A percentile compares a stretch with the other conserved stretches of the same genome.
These are phyloP conservation scores for Teleiodes luculella DNA, from an alignment of 2,888 invertebrate genomes.

Conservation along the genomic window DNA sequence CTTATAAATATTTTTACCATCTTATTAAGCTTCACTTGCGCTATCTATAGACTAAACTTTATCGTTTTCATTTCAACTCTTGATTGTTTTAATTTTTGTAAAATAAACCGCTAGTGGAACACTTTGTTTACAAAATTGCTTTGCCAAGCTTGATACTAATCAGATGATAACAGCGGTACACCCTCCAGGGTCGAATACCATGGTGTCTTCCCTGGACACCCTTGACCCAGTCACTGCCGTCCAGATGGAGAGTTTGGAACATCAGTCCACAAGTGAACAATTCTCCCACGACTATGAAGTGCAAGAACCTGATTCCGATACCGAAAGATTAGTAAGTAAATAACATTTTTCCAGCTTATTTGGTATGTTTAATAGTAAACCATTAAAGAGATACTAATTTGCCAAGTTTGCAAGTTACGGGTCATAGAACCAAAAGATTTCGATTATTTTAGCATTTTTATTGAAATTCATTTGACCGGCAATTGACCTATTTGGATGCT, in stretches of 20 bases:
- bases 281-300: slow-evolving; percentile 68
- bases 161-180: slow-evolving; percentile 74
- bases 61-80: neutral
- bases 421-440: too few species aligned
- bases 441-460: too few species aligned
- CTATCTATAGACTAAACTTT: neutral
- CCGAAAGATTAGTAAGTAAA: slow-evolving; percentile 67
- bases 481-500: too few species aligned
- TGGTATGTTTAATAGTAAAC: too few species aligned
- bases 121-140: neutral
- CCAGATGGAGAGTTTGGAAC: slow-evolving; percentile 71
- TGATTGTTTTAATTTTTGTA: neutral
- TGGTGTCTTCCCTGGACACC: slow-evolving; percentile 87
- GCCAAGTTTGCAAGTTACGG: too few species aligned
- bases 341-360: too few species aligned
- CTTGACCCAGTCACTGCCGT: slow-evolving; percentile 79
- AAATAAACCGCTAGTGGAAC: neutral
- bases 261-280: slow-evolving; percentile 69
- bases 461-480: too few species aligned
- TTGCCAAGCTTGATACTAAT: slow-evolving; percentile 70
- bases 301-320: slow-evolving; percentile 72
- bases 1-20: neutral
- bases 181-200: slow-evolving; percentile 86
- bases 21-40: neutral
- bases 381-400: too few species aligned